Percentiles rank a stretch among this genome's conserved stretches.
Conservation (phyloP, 2,888 invertebrate species). For the Abscondita cerata region DNA sequence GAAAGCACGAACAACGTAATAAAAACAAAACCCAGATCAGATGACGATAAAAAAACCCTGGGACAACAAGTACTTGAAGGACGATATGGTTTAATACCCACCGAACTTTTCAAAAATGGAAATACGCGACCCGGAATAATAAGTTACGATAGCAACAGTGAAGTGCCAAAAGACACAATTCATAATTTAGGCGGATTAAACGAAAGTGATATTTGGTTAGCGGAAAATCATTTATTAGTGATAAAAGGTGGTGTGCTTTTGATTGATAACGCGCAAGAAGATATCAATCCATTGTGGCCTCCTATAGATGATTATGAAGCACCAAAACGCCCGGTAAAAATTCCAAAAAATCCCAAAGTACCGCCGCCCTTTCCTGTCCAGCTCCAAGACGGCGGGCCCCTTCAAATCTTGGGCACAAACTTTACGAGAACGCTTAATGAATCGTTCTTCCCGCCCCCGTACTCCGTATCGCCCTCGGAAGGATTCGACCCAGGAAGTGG, state of each 20-base stretch:
- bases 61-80: constrained; percentile 91
- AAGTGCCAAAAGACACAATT: constrained; percentile 81
- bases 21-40: constrained; percentile 52
- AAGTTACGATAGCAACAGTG: constrained; percentile 81
- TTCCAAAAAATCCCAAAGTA: constrained; percentile 81
- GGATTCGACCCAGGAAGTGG: constrained; percentile 59
- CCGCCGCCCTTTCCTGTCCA: constrained; percentile 95
- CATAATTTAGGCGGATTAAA: constrained; percentile 82
- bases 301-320: constrained; percentile 86
- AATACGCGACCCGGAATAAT: constrained; percentile 79
- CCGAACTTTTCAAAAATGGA: constrained; percentile 76
- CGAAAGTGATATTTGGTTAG: constrained; percentile 88
- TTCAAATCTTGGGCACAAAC: constrained; percentile 85
- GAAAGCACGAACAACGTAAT: constrained; percentile 18
- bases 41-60: constrained; percentile 82
- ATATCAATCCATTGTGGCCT: constrained; percentile 67
- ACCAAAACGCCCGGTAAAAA: constrained; percentile 82
- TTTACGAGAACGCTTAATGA: constrained; percentile 75
- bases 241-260: constrained; percentile 78
- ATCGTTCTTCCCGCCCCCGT: constrained; percentile 62
- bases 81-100: constrained; percentile 87
- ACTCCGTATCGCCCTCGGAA: constrained; percentile 57
- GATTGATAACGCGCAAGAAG: constrained; percentile 59
- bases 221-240: constrained; percentile 86
- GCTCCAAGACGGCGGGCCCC: constrained; percentile 83